phyloP scores from a whole-genome alignment of 2,888 invertebrate genomes.

The Drepana falcataria region DNA sequence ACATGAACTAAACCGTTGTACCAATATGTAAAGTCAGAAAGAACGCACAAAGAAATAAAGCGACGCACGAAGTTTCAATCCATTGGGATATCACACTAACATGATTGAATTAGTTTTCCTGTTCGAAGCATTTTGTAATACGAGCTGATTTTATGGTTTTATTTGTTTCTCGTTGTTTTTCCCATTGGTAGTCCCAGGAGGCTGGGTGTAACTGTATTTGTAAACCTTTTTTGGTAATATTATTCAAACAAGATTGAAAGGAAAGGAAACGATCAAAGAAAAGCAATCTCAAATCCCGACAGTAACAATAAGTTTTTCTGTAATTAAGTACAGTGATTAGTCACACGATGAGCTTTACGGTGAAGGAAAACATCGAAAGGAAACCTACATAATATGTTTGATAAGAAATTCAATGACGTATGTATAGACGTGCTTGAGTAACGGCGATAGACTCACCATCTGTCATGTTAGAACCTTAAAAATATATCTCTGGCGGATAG shows the following conservation, averaged over 20 bases:
- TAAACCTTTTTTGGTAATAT: not conserved
- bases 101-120: slow-evolving; percentile 46
- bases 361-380: no score
- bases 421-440: no score
- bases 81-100: slow-evolving; percentile 31
- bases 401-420: no score
- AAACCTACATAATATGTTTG: no score
- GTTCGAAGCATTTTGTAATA: slow-evolving; percentile 14
- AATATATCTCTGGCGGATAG: no score
- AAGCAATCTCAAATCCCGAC: no score
- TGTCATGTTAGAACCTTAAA: no score
- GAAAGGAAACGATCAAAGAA: no score
- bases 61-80: slow-evolving; percentile 38
- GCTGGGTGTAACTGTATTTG: not conserved
- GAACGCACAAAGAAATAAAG: slow-evolving; percentile 31
- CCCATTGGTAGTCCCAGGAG: not conserved
- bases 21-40: slow-evolving; percentile 14
- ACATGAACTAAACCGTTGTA: not conserved
- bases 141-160: slow-evolving; percentile 5
- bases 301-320: no score
- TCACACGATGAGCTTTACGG: no score
- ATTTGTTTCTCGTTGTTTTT: slow-evolving; percentile 1
- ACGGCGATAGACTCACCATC: no score
- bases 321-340: no score
- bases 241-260: not conserved